Evolutionary conservation across 2,888 invertebrate species (phyloP), one percentile per base, ranked within the genome.

Genomic region (Enchytraeus crypticus): DNA sequence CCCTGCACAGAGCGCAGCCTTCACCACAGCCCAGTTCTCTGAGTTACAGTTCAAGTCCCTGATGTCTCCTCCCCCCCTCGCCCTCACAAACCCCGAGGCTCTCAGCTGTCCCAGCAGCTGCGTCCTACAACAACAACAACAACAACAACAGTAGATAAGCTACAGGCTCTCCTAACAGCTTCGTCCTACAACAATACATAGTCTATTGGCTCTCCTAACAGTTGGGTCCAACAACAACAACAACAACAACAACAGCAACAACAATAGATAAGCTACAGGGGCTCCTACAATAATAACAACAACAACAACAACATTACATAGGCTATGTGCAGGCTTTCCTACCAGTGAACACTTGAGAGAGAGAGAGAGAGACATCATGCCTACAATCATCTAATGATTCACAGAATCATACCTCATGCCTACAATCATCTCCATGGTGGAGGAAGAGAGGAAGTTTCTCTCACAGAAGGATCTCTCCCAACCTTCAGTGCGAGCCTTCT

Each of bases 361-460:
- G n/a, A n/a, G n/a, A n/a, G n/a, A n/a, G n/a, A n/a, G n/a, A n/a
- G n/a, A n/a, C n/a, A n/a, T n/a, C n/a, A n/a, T n/a, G n/a, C n/a
- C n/a, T n/a, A n/a, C n/a, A n/a, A n/a, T n/a, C n/a, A n/a, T n/a
- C n/a, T n/a, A n/a, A n/a, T n/a, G n/a, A n/a, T n/a, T n/a, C n/a
- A n/a, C n/a, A n/a, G n/a, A n/a, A n/a, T n/a, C 60, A 53, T 65
- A 79, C 79, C 93, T 84, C 73, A 90, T 88, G 1, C 88, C 89
- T 14, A 87, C 85, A 32, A 96, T 87, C 85, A 90, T 88, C 74
- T 92, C 90, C 90, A 97, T 90, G 0, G 88, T 86, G 0, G 89
- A 86, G 0, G 86, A 83, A 45, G 88, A 88, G 58, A 91, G 83
- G 65, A 86, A 87, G 73, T 89, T 86, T 59, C 87, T 84, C 5